Evolutionary conservation across 1,140 invertebrate genomes (phyloP), one percentile per base, ranked within the genome.

Genomic region (Pseudachorutes palmiensis): DNA sequence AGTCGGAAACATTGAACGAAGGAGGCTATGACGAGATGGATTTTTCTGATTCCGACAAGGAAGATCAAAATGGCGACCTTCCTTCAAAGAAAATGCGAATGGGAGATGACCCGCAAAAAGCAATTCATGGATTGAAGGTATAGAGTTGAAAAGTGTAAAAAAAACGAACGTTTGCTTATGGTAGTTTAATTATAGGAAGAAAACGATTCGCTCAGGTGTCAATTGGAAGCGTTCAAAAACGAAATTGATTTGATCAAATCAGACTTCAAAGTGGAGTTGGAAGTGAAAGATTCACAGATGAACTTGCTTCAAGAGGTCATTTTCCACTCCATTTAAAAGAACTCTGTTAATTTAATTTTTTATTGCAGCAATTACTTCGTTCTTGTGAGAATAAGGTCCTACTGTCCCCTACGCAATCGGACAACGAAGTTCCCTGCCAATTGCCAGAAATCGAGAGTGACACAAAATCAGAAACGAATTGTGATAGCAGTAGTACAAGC

Each of bases 151-250:
- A 70, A 45, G 9, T 12, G 9, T 45, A 45, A 45, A 9, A 19
- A 9, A 45, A 45, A 45, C 9, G 9, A 12, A 45, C 9, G 36
- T 45, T 45, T 12, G 19, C 19, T 45, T 9, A 12, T 19, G 36
- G 9, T 45, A 30, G 19, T 65, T 22, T 29, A 1, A 66, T 60
- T 62, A 33, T 73, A 92, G 83, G 90, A 92, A 70, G 92, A 94
- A 76, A 95, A 94, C 78, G 92, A 96, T 71, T 90, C 87, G 72
- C 80, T 97, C 32, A 85, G 88, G 55, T 94, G 92, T 79, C 92
- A 97, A 81, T 77, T 97, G 71, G 92, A 95, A 79, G 93, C 92
- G 0, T 94, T 93, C 73, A 93, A 94, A 76, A 95, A 95, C 80
- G 94, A 96, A 81, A 87, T 82, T 2, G 81, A 82, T 67, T 88